Evolutionary conservation across 37 sponge, comb jelly and placozoan species (phyloP), one percentile per base, ranked within the genome.

Genomic region (Agelas oroides): DNA sequence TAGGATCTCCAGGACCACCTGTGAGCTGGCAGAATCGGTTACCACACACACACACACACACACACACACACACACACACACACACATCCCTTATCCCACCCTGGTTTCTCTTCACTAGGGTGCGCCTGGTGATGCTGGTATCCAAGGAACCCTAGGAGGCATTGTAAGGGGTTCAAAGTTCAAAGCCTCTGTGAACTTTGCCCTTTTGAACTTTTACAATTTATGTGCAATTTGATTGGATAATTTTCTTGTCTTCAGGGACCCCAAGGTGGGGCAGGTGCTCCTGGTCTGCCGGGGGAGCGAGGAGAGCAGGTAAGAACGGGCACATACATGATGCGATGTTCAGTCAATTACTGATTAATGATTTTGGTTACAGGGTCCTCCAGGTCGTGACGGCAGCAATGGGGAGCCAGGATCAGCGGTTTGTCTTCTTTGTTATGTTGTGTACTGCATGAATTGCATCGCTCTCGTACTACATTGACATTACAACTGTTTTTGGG

Each of bases 1-100:
- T 71, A 14, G 89, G 89, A 0, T 34, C 83, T 39, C 89, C 83
- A 40, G 89, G 89, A 40, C 78, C 83, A 39, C 89, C 89, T 12
- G 89, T 89, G 52, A 76, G 84, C 75, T 8, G 3, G 20, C 31
- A n/a, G 36, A 30, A n/a, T n/a, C n/a, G n/a, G n/a, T n/a, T n/a
- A n/a, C n/a, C n/a, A n/a, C n/a, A n/a, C n/a, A n/a, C n/a, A n/a
- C n/a, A n/a, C n/a, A n/a, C n/a, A n/a, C n/a, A n/a, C n/a, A n/a
- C n/a, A n/a, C n/a, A n/a, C n/a, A n/a, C n/a, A n/a, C n/a, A n/a
- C n/a, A n/a, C n/a, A n/a, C n/a, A n/a, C n/a, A n/a, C n/a, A n/a
- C n/a, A n/a, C n/a, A n/a, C n/a, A n/a, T n/a, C n/a, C n/a, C n/a
- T n/a, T n/a, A n/a, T n/a, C n/a, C n/a, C n/a, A n/a, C n/a, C n/a